Conservation (phyloP, 2,113 vertebrate genomes). For the Blennius ocellaris region DNA sequence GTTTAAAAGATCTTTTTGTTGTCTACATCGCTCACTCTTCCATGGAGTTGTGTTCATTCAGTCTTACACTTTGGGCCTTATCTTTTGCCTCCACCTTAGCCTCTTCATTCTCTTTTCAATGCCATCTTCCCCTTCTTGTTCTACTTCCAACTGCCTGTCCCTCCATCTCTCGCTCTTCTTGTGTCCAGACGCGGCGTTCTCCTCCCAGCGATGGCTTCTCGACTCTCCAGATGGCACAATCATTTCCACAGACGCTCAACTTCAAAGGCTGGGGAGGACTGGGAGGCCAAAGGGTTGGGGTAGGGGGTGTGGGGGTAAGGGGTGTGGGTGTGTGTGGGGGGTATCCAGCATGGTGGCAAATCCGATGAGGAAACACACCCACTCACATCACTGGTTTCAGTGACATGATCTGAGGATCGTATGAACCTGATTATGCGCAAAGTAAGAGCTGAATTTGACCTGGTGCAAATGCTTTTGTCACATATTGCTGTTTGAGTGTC, state of each 20-base stretch:
- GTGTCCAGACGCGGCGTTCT: constrained; percentile 49
- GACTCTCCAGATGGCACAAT: constrained; percentile 70
- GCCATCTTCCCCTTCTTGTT: constrained; percentile 18
- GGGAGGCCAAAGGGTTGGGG: neutral
- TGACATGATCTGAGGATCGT: constrained; percentile 16
- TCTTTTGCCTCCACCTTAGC: constrained; percentile 30
- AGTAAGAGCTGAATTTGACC: neutral
- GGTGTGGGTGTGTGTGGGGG: constrained; percentile 4
- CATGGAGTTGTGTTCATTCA: constrained; percentile 39
- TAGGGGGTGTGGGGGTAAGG: constrained; percentile 23
- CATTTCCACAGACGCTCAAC: constrained; percentile 58
- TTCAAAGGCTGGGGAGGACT: constrained; percentile 58
- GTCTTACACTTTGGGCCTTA: constrained; percentile 6
- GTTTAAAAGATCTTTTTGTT: constrained; percentile 39
- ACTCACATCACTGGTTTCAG: constrained; percentile 17
- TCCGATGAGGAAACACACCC: constrained; percentile 14
- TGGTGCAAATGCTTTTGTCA: no score
- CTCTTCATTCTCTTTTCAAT: constrained; percentile 10
- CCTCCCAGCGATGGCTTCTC: constrained; percentile 44
- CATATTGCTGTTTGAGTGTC: no score
- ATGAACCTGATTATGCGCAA: neutral
- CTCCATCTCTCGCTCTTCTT: constrained; percentile 14
- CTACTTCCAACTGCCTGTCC: constrained; percentile 24
- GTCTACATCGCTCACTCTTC: constrained; percentile 32
- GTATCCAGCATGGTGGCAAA: constrained; percentile 22